These are phyloP conservation scores for Oophaga pumilio DNA, from an alignment of 2,113 vertebrate species.

Conservation along the genomic window DNA sequence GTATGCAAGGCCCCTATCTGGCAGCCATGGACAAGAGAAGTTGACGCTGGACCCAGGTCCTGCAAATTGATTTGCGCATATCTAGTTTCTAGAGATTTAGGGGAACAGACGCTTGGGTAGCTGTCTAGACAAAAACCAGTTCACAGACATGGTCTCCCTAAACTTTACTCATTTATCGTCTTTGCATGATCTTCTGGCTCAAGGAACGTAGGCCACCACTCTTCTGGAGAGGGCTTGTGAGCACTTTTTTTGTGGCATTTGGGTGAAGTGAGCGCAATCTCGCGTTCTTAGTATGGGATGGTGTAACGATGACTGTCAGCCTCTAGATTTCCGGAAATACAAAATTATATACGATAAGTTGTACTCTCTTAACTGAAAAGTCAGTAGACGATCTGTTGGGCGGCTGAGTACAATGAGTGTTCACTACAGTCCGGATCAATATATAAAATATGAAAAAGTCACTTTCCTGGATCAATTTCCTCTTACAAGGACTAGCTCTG, in stretches of 20 bases:
- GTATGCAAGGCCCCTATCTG: too few species aligned
- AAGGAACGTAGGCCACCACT: neutral
- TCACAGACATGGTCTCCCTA: neutral
- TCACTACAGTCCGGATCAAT: neutral
- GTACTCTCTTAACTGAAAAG: neutral
- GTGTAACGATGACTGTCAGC: neutral
- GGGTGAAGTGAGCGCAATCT: neutral
- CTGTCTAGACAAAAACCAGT: neutral
- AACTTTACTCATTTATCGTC: neutral
- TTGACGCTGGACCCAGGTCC: too few species aligned
- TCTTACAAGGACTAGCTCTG: neutral
- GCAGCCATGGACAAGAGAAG: too few species aligned
- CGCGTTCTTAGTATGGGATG: neutral
- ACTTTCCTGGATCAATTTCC: neutral
- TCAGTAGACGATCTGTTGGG: too few species aligned
- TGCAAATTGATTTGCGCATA: too few species aligned
- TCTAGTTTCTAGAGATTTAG: neutral
- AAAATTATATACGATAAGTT: neutral
- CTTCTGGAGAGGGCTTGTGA: neutral
- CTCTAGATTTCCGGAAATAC: neutral
- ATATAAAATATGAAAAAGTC: neutral
- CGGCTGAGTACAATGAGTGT: neutral
- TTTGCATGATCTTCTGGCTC: neutral
- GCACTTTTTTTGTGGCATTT: neutral
- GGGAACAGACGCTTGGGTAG: neutral